Evolutionary conservation across 2,888 invertebrate genomes (phyloP).

Genomic region (Lithodes maja): DNA sequence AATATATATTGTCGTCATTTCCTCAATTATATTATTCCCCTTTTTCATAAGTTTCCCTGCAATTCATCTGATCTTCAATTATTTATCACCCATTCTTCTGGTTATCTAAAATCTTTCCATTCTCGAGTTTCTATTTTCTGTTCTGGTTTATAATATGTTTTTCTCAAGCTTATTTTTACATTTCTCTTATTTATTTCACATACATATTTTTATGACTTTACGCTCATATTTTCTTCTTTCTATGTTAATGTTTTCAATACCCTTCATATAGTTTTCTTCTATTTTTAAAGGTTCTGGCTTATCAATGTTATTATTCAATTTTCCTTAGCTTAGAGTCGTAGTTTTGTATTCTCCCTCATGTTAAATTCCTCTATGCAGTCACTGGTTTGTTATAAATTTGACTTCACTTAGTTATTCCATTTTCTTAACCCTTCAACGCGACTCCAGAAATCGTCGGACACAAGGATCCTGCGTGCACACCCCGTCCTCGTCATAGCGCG

Average conservation of each 20-base stretch:
- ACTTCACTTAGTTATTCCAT: not conserved
- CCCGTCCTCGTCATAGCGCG: slow-evolving; percentile 51
- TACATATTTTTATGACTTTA: too few relatives aligned
- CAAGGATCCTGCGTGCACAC: slow-evolving; percentile 61
- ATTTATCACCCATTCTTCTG: too few relatives aligned
- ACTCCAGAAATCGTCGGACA: slow-evolving; percentile 56
- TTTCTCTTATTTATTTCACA: too few relatives aligned
- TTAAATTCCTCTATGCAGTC: not conserved
- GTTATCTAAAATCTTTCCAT: not conserved
- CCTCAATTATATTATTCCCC: not conserved
- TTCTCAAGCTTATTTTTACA: too few relatives aligned
- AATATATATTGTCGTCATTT: not conserved
- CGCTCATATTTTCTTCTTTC: too few relatives aligned
- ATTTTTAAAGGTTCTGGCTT: too few relatives aligned
- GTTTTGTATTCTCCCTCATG: too few relatives aligned
- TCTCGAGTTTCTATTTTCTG: not conserved
- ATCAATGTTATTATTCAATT: too few relatives aligned
- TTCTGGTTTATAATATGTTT: not conserved
- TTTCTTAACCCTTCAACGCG: slow-evolving; percentile 29
- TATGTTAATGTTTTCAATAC: too few relatives aligned
- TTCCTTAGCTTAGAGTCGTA: too few relatives aligned
- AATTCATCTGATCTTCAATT: not conserved
- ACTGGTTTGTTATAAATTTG: not conserved
- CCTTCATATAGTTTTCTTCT: too few relatives aligned
- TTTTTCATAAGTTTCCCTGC: not conserved